phyloP scores from a whole-genome alignment of 2,888 invertebrate genomes.

The Caenorhabditis sinica region DNA sequence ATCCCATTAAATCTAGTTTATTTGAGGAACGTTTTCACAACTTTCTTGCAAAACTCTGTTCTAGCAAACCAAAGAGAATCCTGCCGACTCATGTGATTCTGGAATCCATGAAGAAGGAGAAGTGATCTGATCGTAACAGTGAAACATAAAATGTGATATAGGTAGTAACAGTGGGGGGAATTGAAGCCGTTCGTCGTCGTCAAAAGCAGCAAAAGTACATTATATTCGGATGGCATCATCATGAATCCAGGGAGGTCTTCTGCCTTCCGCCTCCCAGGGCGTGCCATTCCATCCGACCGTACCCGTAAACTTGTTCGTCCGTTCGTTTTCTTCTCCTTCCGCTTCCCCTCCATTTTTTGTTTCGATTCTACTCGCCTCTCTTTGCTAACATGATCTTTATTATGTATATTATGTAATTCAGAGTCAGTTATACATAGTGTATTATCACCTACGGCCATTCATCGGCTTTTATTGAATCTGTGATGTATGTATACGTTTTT shows the following conservation, averaged over 20 bases:
- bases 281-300: slow-evolving; percentile 64
- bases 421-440: slow-evolving; percentile 65
- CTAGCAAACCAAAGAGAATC: background rate
- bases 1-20: background rate
- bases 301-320: slow-evolving; percentile 62
- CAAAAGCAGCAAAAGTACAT: slow-evolving; percentile 51
- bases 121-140: slow-evolving; percentile 47
- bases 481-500: slow-evolving; percentile 61
- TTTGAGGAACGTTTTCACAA: background rate
- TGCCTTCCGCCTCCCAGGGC: slow-evolving; percentile 54
- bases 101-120: slow-evolving; percentile 2
- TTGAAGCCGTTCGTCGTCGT: slow-evolving; percentile 13
- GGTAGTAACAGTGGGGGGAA: slow-evolving; percentile 39
- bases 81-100: background rate
- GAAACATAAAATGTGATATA: slow-evolving; percentile 42
- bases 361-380: background rate
- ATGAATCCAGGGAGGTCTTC: slow-evolving; percentile 45
- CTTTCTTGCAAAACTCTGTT: background rate
- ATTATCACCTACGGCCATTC: slow-evolving; percentile 63
- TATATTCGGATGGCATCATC: slow-evolving; percentile 63
- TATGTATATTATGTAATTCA: slow-evolving; percentile 64
- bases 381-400: slow-evolving; percentile 42
- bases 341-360: slow-evolving; percentile 33
- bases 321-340: slow-evolving; percentile 47
- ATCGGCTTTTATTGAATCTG: slow-evolving; percentile 64